Conservation (phyloP, 2,113 vertebrate genomes). For the Petrocephalus zakoni region DNA sequence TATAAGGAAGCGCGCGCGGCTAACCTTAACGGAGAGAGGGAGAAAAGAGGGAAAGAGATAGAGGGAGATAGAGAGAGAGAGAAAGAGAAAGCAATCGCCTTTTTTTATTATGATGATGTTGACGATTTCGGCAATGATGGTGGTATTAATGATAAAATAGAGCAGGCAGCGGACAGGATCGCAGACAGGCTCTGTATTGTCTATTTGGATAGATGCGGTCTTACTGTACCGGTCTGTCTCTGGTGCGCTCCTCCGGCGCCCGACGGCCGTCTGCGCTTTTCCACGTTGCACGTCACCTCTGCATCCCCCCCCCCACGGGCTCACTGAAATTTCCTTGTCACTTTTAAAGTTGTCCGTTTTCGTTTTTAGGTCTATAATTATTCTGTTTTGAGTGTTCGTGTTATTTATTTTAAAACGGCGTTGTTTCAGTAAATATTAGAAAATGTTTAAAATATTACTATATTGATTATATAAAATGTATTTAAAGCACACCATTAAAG, state of each 20-base stretch:
- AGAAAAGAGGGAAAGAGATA: background rate
- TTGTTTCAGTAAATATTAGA: background rate
- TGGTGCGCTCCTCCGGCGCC: background rate
- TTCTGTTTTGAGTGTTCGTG: background rate
- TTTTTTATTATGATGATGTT: background rate
- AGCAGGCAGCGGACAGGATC: background rate
- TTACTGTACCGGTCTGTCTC: background rate
- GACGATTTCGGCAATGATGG: background rate
- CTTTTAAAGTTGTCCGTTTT: background rate
- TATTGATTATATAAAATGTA: background rate
- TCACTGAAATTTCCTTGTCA: background rate
- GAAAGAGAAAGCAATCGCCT: background rate
- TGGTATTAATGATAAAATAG: background rate
- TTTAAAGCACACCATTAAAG: background rate
- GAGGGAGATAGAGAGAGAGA: background rate
- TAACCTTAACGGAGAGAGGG: slow-evolving; percentile 23
- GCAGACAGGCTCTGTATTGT: background rate
- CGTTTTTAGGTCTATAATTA: background rate
- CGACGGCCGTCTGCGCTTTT: background rate
- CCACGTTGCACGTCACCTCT: background rate
- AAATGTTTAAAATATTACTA: background rate
- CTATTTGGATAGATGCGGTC: background rate
- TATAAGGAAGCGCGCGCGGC: slow-evolving; percentile 72
- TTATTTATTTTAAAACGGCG: background rate
- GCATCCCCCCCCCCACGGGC: background rate